Evolutionary conservation across 2,113 vertebrate species (phyloP), one percentile per base, ranked within the genome.

Genomic region (Hippopotamus amphibius): DNA sequence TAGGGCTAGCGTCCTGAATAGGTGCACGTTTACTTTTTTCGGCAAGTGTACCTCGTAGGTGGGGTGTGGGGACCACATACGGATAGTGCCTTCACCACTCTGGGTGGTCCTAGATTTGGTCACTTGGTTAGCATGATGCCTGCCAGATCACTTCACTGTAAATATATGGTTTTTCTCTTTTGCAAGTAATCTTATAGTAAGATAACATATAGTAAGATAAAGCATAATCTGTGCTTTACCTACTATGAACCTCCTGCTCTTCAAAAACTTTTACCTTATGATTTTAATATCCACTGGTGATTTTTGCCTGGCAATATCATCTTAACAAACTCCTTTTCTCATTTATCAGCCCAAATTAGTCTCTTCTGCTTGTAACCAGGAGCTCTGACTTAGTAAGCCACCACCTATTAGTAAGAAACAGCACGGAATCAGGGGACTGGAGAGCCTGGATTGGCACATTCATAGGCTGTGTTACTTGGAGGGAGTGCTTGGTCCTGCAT

Each of bases 221-320:
- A 37, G 37, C 37, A 37, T 43, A 50, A 93, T 55, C 50, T 59
- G 19, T 21, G 28, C 68, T 76, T 95, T 65, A 41, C 14, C 13
- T 46, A 9, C 68, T 48, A 6, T 19, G 33, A 72, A 59, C 37
- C 72, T 10, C 6, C 26, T 79, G 12, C 24, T 87, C 33, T 59
- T 80, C 33, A 82, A 92, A 94, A 94, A 83, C 30, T 59, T 90
- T 88, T 74, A 61, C 10, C 68, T 71, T 61, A 41, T 53, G 66
- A 85, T 57, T 79, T 93, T 61, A 65, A 22, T 22, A 74, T 55
- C 7, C 26, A 65, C n/a, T 72, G 48, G n/a, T 48, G 74, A 86
- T 72, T 59, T 50, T 55, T 59, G 19, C 48, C 59, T n/a, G 41
- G 48, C 6, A 57, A 21, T 80, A 68, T 80, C 24, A 37, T 80